Base-by-base conservation (phyloP, 2,797 vertebrate species). In the Schizopygopsis pylzovi region DNA sequence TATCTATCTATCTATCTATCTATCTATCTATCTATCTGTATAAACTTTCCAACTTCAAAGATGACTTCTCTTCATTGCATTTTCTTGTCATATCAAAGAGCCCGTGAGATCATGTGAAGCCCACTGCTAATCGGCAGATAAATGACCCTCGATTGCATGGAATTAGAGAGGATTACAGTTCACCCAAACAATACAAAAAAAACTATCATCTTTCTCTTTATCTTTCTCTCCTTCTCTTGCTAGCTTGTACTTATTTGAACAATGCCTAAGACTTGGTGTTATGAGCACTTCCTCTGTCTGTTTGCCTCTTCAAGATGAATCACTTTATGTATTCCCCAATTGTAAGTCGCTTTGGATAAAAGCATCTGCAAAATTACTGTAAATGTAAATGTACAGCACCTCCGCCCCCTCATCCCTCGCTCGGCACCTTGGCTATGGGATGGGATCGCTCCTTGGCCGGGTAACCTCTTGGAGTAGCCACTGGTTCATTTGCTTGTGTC, bases 161-260 rank as follows among this genome's bases (percentile, higher is more conserved):
- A 88, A 86, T 89, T 88, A 88, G 56, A 89, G 75, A 20, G 54
- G 90, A 93, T 91, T 90, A 92, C 89, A 90, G 90, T 82, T 85
- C 79, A 82, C 65, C 37, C 82, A 88, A 70, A 89, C 89, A 91
- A 90, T 33, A 33, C 28, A 33, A 33, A 33, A 33, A 33, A 33
- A 33, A 33, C 28, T 33, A 33, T 33, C 0, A 33, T 33, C 28
- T 33, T 33, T 33, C 28, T 33, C 28, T 33, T 33, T 33, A 33
- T 33, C 28, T 33, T 33, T 33, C 0, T 33, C 28, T 33, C 28
- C 28, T 28, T 28, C 28, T 33, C 28, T 33, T 33, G 0, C 28
- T 33, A 33, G 28, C 28, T 33, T 33, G 2, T 33, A 33, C 2
- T 33, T 33, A 33, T 33, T 33, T 33, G 28, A 33, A 33, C 28